Evolutionary conservation across 1,140 invertebrate species (phyloP), one percentile per base, ranked within the genome.

Genomic region (Drosophila athabasca): DNA sequence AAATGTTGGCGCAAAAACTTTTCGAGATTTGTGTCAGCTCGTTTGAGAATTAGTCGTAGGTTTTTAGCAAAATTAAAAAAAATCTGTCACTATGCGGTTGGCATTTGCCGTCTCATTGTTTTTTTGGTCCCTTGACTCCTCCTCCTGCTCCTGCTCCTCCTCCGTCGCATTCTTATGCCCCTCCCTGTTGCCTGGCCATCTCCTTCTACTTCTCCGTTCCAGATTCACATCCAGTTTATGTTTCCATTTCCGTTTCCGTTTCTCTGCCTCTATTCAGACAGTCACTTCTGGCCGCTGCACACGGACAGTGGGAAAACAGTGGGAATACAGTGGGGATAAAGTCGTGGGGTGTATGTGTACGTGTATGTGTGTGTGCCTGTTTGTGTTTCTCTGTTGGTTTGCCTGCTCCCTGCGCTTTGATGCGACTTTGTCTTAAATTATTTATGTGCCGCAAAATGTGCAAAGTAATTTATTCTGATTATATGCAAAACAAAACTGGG

Each of bases 31-130:
- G 82, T 87, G 83, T 88, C 82, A 87, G 82, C 79, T 87, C 82
- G 82, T 87, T 87, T 87, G 82, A 87, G 82, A 87, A 87, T 87
- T 87, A 87, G 83, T 88, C 79, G 78, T 88, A 79, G 82, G 83
- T 87, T 87, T 76, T 87, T 87, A 87, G 82, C 70, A 83, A 87
- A 87, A 87, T 87, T 87, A 87, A 87, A 87, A 85, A 85, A 87
- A 65, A 76, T 66, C 73, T 85, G 77, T 87, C 82, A 77, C 73
- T 74, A 76, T 84, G 68, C 66, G 68, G 68, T 70, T 73, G 76
- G 76, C 76, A 85, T 85, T 84, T 83, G 81, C 67, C 81, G 62
- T 80, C 64, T 80, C 80, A 85, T 84, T 84, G 81, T 87, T 76
- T 69, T 68, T 80, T 79, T 45, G 70, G 70, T 64, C 59, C 59